Conservation (phyloP, 2,888 invertebrate genomes). For the Bembecia ichneumoniformis region DNA sequence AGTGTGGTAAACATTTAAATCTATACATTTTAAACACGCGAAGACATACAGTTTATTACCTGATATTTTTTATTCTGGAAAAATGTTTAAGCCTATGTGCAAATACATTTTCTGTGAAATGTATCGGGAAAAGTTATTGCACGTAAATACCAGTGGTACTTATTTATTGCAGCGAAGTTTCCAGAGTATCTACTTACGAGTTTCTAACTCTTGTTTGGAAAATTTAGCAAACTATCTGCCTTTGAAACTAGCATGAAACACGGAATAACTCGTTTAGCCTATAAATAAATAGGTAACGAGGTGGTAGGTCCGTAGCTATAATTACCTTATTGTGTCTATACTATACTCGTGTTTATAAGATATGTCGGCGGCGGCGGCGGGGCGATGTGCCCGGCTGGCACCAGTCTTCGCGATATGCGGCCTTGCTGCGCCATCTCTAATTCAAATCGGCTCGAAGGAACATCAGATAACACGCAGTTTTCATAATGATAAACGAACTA, state of each 20-base stretch:
- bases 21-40: no score
- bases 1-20: no score
- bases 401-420: constrained; percentile 2
- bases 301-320: constrained; percentile 16
- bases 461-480: no score
- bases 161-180: constrained; percentile 1
- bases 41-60: no score
- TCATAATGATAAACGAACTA: no score
- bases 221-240: constrained; percentile 21
- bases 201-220: constrained; percentile 8
- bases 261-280: constrained; percentile 38
- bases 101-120: not conserved
- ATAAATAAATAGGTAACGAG: constrained; percentile 30
- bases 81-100: no score
- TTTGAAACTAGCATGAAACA: constrained; percentile 33
- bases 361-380: constrained; percentile 14
- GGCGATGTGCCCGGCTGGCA: constrained; percentile 26
- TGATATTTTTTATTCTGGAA: no score
- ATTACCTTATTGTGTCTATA: constrained; percentile 18
- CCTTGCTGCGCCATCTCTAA: not conserved
- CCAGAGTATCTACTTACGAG: constrained; percentile 9
- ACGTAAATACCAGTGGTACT: not conserved
- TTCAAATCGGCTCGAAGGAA: no score
- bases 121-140: not conserved
- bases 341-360: constrained; percentile 5